A percentile compares a stretch with the other conserved stretches of the same genome.
These are phyloP conservation scores for Hybos culiciformis DNA, from an alignment of 2,888 invertebrate species.

Conservation along the genomic window DNA sequence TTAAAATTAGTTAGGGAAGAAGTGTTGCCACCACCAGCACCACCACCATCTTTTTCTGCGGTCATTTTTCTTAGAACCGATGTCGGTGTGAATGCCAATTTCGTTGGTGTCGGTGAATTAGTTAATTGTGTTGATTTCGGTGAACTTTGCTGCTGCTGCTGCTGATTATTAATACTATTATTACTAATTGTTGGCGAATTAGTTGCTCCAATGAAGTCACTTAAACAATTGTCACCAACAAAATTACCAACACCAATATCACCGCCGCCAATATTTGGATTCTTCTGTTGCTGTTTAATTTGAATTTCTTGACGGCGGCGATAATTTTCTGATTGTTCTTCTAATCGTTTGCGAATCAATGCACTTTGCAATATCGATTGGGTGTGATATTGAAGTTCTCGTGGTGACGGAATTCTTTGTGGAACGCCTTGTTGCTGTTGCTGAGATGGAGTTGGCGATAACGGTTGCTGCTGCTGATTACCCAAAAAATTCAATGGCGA, in stretches of 20 bases:
- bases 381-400: slow-evolving; percentile 71
- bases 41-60: slow-evolving; percentile 60
- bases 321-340: slow-evolving; percentile 75
- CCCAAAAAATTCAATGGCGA: neutral
- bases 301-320: slow-evolving; percentile 59
- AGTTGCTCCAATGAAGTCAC: no score
- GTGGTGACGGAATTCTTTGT: slow-evolving; percentile 65
- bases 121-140: slow-evolving; percentile 17
- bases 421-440: slow-evolving; percentile 41
- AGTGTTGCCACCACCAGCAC: slow-evolving; percentile 6
- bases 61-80: slow-evolving; percentile 91
- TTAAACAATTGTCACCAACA: neutral
- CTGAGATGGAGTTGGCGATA: slow-evolving; percentile 12
- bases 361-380: slow-evolving; percentile 79
- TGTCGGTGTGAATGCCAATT: slow-evolving; percentile 79
- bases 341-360: slow-evolving; percentile 75
- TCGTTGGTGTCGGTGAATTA: slow-evolving; percentile 45
- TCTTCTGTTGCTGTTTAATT: slow-evolving; percentile 18
- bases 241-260: neutral
- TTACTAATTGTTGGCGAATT: neutral
- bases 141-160: neutral
- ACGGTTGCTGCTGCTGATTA: slow-evolving; percentile 10
- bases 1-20: no score
- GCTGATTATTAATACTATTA: neutral
- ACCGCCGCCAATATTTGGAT: neutral